Percentiles rank a stretch among this genome's conserved stretches.
Conservation (phyloP, 2,113 vertebrate species). For the Chaenogobius annularis region DNA sequence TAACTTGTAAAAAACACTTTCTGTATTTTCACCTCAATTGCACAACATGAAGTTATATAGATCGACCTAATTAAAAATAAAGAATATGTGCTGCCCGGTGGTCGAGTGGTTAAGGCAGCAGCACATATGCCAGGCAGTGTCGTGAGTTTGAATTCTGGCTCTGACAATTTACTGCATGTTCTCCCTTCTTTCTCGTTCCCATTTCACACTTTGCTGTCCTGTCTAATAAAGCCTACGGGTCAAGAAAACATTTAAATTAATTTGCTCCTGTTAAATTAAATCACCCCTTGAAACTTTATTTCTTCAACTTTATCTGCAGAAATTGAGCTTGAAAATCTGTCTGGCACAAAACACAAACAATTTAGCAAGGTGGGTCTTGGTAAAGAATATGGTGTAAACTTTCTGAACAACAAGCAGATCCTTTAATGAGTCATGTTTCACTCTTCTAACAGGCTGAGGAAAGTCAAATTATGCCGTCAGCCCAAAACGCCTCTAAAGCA, state of each 20-base stretch:
- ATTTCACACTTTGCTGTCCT: no score
- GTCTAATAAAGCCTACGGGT: no score
- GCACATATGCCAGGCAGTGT: no score
- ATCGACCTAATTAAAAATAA: neutral
- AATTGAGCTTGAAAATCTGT: neutral
- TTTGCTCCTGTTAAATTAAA: neutral
- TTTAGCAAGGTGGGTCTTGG: neutral
- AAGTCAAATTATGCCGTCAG: slow-evolving; percentile 52
- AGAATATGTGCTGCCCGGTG: neutral
- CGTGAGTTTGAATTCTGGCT: no score
- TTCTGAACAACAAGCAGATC: slow-evolving; percentile 22
- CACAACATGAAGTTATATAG: neutral
- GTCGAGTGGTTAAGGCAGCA: no score
- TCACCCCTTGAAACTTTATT: neutral
- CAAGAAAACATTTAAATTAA: neutral
- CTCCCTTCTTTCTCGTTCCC: no score
- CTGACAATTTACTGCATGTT: no score
- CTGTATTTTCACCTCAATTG: neutral
- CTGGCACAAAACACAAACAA: neutral
- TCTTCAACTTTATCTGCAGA: neutral
- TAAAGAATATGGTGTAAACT: slow-evolving; percentile 22
- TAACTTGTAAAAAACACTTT: neutral
- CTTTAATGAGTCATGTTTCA: slow-evolving; percentile 53
- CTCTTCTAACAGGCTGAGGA: slow-evolving; percentile 42
- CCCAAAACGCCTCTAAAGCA: slow-evolving; percentile 53